Evolutionary conservation across 2,797 vertebrate species (phyloP).

Genomic region (Betta splendens): DNA sequence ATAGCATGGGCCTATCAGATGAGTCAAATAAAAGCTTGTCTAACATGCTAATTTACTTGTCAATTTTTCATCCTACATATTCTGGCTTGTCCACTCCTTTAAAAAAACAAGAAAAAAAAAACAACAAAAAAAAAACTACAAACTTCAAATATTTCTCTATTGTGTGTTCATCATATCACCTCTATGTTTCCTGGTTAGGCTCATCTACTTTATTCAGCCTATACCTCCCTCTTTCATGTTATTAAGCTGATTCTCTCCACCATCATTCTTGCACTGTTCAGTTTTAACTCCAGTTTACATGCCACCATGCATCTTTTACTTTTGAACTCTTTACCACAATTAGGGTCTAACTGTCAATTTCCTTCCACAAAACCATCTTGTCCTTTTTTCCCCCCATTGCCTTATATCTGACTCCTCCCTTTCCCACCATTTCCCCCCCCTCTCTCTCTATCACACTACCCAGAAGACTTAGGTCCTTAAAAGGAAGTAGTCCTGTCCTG

Average conservation of each 20-base stretch:
- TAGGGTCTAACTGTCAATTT: conserved; percentile 35
- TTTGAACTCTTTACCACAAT: conserved; percentile 40
- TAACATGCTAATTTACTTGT: conserved; percentile 21
- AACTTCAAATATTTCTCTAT: too few relatives aligned
- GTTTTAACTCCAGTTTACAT: conserved; percentile 22
- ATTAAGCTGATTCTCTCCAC: conserved; percentile 34
- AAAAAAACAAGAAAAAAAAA: too few relatives aligned
- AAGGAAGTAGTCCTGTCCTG: conserved; percentile 72
- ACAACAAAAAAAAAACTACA: too few relatives aligned
- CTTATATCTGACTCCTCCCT: conserved; percentile 47
- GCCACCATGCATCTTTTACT: conserved; percentile 30
- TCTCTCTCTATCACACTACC: conserved; percentile 37
- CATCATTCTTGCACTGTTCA: conserved; percentile 39
- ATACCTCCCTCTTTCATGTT: conserved; percentile 11
- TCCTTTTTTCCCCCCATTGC: conserved; percentile 7
- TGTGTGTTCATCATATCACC: neutral
- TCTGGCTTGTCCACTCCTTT: conserved; percentile 20
- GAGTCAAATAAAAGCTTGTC: conserved; percentile 1
- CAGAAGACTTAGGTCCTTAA: conserved; percentile 74
- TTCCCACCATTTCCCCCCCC: conserved; percentile 46
- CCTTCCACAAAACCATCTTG: conserved; percentile 37
- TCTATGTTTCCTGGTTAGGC: neutral
- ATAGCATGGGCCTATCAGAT: conserved; percentile 5
- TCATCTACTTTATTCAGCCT: conserved; percentile 1
- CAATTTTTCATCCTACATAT: neutral